These are phyloP conservation scores for Salminus brasiliensis DNA, from an alignment of 2,113 vertebrate genomes.

Conservation along the genomic window DNA sequence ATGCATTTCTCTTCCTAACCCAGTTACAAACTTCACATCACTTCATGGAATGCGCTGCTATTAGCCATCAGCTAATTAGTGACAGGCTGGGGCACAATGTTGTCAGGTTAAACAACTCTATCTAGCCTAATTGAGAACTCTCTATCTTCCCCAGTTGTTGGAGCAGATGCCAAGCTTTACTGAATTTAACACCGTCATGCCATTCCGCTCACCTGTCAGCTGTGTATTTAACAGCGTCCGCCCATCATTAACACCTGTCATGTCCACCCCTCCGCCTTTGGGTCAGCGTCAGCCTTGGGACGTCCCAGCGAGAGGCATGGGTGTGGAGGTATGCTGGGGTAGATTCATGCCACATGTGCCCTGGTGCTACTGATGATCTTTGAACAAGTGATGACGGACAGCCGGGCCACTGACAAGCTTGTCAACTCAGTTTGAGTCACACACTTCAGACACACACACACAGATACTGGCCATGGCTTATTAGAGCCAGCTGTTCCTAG, in stretches of 20 bases:
- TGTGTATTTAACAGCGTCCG: slow-evolving; percentile 68
- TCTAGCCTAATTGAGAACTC: slow-evolving; percentile 67
- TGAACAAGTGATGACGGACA: slow-evolving; percentile 61
- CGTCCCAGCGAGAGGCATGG: slow-evolving; percentile 24
- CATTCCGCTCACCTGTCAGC: slow-evolving; percentile 78
- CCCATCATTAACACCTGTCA: slow-evolving; percentile 79
- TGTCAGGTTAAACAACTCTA: slow-evolving; percentile 13
- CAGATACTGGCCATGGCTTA: slow-evolving; percentile 12
- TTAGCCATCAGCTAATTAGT: slow-evolving; percentile 11
- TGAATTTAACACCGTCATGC: slow-evolving; percentile 60
- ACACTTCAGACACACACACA: slow-evolving; percentile 14
- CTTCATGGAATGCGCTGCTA: neutral
- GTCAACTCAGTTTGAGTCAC: slow-evolving; percentile 16
- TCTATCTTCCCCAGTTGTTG: slow-evolving; percentile 58
- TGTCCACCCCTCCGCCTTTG: slow-evolving; percentile 25
- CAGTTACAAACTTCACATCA: neutral
- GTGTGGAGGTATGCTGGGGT: slow-evolving; percentile 57
- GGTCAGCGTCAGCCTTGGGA: neutral
- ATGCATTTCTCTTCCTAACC: neutral
- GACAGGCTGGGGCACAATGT: neutral
- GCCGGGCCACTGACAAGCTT: slow-evolving; percentile 38
- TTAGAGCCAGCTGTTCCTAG: slow-evolving; percentile 30
- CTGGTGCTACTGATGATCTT: slow-evolving; percentile 70
- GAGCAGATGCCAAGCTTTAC: slow-evolving; percentile 73
- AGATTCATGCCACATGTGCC: slow-evolving; percentile 75